Percentiles rank a stretch among this genome's conserved stretches.
phyloP scores from a whole-genome alignment of 1,140 invertebrate species.

The Berghia stephanieae region DNA sequence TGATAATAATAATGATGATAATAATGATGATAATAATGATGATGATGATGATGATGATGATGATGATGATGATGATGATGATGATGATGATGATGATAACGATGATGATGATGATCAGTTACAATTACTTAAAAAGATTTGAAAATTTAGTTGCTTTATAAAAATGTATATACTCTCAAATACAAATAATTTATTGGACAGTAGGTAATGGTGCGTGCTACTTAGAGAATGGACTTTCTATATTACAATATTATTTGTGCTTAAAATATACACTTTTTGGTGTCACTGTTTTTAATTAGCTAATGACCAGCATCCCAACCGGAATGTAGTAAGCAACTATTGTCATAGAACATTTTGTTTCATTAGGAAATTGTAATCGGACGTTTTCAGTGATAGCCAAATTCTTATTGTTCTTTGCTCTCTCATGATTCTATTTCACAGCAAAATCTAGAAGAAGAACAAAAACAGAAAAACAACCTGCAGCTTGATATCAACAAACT shows the following conservation, averaged over 20 bases:
- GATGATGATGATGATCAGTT: not conserved
- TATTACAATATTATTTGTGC: not conserved
- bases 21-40: not conserved
- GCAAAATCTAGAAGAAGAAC: slow-evolving; percentile 21
- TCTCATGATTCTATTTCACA: not conserved
- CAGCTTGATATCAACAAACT: slow-evolving; percentile 36
- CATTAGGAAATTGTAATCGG: too few relatives aligned
- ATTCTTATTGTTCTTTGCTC: too few relatives aligned
- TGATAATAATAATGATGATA: not conserved
- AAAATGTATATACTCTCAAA: slow-evolving; percentile 45
- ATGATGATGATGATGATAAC: not conserved
- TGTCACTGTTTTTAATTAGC: not conserved
- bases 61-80: slow-evolving; percentile 10
- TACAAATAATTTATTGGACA: too few relatives aligned
- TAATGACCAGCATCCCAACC: not conserved
- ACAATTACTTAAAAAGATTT: too few relatives aligned
- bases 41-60: slow-evolving; percentile 19
- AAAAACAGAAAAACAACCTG: not conserved
- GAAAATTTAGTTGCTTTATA: slow-evolving; percentile 35
- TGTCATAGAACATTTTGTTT: too few relatives aligned
- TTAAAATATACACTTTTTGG: not conserved
- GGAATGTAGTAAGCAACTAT: not conserved
- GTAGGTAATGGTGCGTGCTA: too few relatives aligned
- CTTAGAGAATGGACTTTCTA: not conserved
- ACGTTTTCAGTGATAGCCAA: too few relatives aligned